Percentiles rank a stretch among this genome's conserved stretches.
phyloP scores from a whole-genome alignment of 2,888 invertebrate genomes.

The Andrena camellia region DNA sequence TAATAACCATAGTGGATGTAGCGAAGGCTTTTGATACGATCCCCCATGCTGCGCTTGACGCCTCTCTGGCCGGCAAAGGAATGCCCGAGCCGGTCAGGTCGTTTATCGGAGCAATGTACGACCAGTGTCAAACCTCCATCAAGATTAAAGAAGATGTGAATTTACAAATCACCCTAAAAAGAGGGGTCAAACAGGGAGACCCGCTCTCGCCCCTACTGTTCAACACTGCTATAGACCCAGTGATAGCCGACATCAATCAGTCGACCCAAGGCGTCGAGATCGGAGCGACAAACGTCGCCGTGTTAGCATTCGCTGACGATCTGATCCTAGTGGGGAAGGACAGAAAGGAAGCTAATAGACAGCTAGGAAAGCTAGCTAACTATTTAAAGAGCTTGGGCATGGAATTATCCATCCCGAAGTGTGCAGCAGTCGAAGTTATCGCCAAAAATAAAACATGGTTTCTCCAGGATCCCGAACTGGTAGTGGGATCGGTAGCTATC shows the following conservation, averaged over 20 bases:
- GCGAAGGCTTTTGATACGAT: too few species aligned
- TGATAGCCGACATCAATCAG: background rate
- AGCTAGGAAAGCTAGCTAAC: background rate
- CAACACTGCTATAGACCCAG: conserved; percentile 12
- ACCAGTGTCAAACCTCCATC: too few species aligned
- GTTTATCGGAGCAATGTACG: too few species aligned
- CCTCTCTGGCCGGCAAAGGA: too few species aligned
- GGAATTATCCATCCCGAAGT: conserved; percentile 44
- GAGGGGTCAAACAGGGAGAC: conserved; percentile 86
- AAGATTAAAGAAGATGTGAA: too few species aligned
- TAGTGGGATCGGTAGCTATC: fast-evolving
- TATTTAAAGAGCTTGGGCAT: conserved; percentile 36
- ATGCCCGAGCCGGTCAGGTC: too few species aligned
- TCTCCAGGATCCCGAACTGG: conserved; percentile 20
- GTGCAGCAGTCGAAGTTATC: conserved; percentile 17
- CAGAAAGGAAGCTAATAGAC: conserved; percentile 10
- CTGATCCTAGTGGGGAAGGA: conserved; percentile 38
- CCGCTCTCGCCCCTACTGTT: conserved; percentile 70
- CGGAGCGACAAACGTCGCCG: background rate
- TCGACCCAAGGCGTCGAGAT: background rate
- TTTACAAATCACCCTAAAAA: background rate
- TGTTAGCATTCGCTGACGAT: conserved; percentile 67
- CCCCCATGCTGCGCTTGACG: too few species aligned
- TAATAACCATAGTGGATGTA: too few species aligned
- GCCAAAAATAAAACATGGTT: conserved; percentile 30